Base-by-base conservation (phyloP, 1,140 invertebrate genomes). In the Phymastichus coffea region DNA sequence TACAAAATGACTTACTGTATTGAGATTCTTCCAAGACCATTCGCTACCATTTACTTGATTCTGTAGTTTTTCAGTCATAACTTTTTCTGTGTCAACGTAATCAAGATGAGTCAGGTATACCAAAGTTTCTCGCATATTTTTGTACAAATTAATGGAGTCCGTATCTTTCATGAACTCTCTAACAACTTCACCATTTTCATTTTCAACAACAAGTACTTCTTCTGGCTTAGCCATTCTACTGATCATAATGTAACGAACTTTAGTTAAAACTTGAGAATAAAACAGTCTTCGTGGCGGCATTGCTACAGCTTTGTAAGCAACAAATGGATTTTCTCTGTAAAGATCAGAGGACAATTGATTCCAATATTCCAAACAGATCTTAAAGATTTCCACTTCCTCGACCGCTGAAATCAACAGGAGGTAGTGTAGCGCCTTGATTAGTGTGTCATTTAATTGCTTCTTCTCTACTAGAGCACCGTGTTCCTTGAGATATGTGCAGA, bases 11-110 rank as follows among this genome's bases (percentile, higher is more conserved):
- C 74, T 79, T 78, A 90, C 86, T 15, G 96, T 98, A 74, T 99
- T 99, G 9, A 99, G 83, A 83, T 99, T 99, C 81, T 99, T 99
- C 98, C 98, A 99, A 8, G 97, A 99, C 95, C 97, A 99, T 81
- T 99, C 98, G 15, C 87, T 87, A 12, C 97, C 97, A 81, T 98
- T 98, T 0, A 99, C 97, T 86, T 99, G 98, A 79, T 98, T 97
- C 66, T 97, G 93, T 14, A 99, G 80, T 74, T 99, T 99, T 70
- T 98, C 93, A 60, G 96, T 99, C 97, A 99, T 99, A 48, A 99
- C 97, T 62, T 91, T 85, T 81, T 99, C 97, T 8, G 97, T 99
- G 76, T 99, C 98, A 51, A 87, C 85, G 75, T 94, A 98, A 81
- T 99, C 96, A 72, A 99, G 88, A 88, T 99, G 97, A 12, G 98